Conservation (phyloP, 1,140 invertebrate species). For the Pseudomyrmex pallidus region DNA sequence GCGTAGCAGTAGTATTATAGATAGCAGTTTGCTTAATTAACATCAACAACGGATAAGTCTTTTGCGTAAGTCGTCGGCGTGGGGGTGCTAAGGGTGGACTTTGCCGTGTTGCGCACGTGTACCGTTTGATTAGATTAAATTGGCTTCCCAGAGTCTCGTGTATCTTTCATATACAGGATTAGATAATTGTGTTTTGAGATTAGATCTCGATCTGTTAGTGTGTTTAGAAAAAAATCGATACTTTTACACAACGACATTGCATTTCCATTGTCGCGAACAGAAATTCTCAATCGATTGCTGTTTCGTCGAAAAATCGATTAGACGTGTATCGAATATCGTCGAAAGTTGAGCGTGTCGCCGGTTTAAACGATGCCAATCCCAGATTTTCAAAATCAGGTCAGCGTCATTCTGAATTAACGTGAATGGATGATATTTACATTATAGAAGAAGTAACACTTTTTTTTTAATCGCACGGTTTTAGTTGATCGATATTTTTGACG, state of each 20-base stretch:
- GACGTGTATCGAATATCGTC: background rate
- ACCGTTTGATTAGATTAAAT: conserved; percentile 22
- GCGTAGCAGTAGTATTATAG: conserved; percentile 5
- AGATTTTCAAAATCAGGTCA: background rate
- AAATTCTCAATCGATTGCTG: too few relatives aligned
- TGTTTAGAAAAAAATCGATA: background rate
- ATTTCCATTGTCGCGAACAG: background rate
- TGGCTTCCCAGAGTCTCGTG: background rate
- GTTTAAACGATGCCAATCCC: background rate
- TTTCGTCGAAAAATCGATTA: too few relatives aligned
- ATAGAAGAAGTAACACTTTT: background rate
- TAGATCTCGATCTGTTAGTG: background rate
- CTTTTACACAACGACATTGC: background rate
- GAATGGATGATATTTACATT: too few relatives aligned
- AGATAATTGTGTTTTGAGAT: background rate
- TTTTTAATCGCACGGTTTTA: background rate
- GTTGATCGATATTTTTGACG: background rate
- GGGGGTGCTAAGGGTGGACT: conserved; percentile 43
- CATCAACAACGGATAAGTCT: conserved; percentile 69
- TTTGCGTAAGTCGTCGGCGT: conserved; percentile 72
- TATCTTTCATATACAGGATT: conserved; percentile 2
- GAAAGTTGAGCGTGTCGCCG: background rate
- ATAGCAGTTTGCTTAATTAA: conserved; percentile 67
- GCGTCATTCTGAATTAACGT: background rate
- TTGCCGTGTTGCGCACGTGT: conserved; percentile 1